A percentile compares a stretch with the other conserved stretches of the same genome.
These are phyloP conservation scores for Paracanthobrama guichenoti DNA, from an alignment of 2,113 vertebrate genomes.

Conservation along the genomic window DNA sequence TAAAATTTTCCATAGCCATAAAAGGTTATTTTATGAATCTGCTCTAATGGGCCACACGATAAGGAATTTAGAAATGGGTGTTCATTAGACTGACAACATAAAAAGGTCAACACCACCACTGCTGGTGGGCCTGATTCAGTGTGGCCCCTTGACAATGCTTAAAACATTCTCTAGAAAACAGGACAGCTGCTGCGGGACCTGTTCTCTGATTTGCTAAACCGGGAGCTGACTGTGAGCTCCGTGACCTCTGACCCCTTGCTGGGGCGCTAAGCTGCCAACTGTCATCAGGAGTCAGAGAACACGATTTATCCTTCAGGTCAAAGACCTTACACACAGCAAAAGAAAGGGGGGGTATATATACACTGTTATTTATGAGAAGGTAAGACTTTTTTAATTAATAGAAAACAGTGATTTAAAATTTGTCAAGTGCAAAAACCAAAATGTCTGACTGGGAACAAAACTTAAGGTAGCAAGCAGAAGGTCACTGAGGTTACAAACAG, in stretches of 20 bases:
- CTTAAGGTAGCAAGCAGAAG: not conserved
- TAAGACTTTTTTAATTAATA: too few relatives aligned
- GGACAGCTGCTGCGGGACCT: constrained; percentile 56
- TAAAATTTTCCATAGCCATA: not conserved
- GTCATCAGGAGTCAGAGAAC: constrained; percentile 61
- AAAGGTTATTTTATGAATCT: not conserved
- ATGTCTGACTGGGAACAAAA: not conserved
- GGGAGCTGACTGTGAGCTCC: constrained; percentile 55
- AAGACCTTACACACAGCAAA: constrained; percentile 53
- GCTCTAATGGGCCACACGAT: not conserved
- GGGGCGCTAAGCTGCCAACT: constrained; percentile 64
- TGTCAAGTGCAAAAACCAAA: too few relatives aligned
- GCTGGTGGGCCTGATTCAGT: constrained; percentile 15
- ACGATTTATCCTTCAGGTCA: constrained; percentile 61
- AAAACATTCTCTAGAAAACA: constrained; percentile 33
- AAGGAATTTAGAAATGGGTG: not conserved
- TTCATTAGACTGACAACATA: constrained; percentile 37
- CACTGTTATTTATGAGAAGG: too few relatives aligned
- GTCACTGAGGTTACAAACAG: constrained; percentile 41
- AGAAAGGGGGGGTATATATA: not conserved
- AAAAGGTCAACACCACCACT: constrained; percentile 40
- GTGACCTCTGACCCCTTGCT: constrained; percentile 54
- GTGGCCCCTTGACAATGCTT: constrained; percentile 9
- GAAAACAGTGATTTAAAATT: not conserved
- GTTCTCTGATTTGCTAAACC: constrained; percentile 45